A percentile compares a stretch with the other conserved stretches of the same genome.
Conservation (phyloP, 2,113 vertebrate genomes). For the Callaeas wilsoni region DNA sequence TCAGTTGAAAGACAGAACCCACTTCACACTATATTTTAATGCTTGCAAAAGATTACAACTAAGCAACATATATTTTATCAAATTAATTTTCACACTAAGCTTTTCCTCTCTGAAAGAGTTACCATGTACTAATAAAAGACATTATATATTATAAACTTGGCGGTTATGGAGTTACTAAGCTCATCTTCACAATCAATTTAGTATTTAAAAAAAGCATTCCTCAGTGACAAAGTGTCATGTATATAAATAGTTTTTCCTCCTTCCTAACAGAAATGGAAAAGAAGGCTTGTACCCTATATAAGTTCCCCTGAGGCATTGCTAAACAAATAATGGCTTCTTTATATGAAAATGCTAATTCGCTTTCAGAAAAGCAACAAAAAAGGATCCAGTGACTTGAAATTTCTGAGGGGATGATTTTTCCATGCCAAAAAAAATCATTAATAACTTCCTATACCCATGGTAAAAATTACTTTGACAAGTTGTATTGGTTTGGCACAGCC, state of each 20-base stretch:
- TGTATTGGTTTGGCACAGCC: too few species aligned
- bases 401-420: background rate
- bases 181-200: background rate
- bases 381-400: background rate
- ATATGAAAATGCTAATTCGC: background rate
- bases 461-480: background rate
- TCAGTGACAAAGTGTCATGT: background rate
- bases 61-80: background rate
- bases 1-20: background rate
- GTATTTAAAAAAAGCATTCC: background rate
- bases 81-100: background rate
- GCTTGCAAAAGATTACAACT: background rate
- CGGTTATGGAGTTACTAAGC: background rate
- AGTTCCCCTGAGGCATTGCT: background rate
- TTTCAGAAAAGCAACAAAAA: background rate
- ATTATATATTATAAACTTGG: background rate
- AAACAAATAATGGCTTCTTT: background rate
- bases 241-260: background rate
- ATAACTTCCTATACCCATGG: background rate
- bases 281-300: background rate
- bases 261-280: background rate
- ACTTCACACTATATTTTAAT: background rate
- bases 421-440: background rate
- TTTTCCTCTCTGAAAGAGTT: background rate
- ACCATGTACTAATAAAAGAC: background rate